Percentiles rank a stretch among this genome's conserved stretches.
phyloP scores from a whole-genome alignment of 53 echinoderm and acorn worm species.

The Glandiceps talaboti region DNA sequence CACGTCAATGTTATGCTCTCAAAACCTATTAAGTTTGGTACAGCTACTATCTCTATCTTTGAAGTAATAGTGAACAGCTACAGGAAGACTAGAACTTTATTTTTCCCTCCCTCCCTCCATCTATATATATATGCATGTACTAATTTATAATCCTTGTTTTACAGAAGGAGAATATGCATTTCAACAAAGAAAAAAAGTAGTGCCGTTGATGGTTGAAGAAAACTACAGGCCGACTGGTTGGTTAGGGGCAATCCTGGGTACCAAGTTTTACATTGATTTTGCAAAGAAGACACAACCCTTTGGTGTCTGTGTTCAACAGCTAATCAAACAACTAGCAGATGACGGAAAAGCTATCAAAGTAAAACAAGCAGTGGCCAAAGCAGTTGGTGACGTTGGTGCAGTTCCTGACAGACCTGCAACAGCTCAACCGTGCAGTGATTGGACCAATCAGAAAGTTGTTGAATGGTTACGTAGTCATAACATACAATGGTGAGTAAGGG shows the following conservation, averaged over 20 bases:
- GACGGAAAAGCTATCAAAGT: background rate
- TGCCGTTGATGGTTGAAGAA: constrained; percentile 68
- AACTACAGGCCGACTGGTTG: constrained; percentile 71
- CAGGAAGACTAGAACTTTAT: too few species aligned
- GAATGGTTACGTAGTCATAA: constrained; percentile 54
- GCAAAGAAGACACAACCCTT: constrained; percentile 20
- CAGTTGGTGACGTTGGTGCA: background rate
- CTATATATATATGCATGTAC: too few species aligned
- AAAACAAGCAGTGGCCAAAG: background rate
- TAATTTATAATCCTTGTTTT: too few species aligned
- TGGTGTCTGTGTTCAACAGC: background rate
- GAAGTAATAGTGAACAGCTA: too few species aligned
- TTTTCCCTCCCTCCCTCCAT: too few species aligned
- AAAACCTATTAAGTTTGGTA: too few species aligned
- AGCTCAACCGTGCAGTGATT: constrained; percentile 18
- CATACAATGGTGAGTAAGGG: constrained; percentile 9
- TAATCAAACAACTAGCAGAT: background rate
- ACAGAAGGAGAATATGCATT: constrained; percentile 94
- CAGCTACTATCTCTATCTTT: too few species aligned
- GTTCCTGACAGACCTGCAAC: too few species aligned
- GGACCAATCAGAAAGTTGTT: constrained; percentile 45
- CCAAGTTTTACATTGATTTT: constrained; percentile 41
- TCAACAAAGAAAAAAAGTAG: constrained; percentile 72
- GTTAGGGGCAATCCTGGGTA: constrained; percentile 86
- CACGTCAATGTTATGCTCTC: too few species aligned